Evolutionary conservation across 1,140 invertebrate species (phyloP).

Genomic region (Littorina saxatilis): DNA sequence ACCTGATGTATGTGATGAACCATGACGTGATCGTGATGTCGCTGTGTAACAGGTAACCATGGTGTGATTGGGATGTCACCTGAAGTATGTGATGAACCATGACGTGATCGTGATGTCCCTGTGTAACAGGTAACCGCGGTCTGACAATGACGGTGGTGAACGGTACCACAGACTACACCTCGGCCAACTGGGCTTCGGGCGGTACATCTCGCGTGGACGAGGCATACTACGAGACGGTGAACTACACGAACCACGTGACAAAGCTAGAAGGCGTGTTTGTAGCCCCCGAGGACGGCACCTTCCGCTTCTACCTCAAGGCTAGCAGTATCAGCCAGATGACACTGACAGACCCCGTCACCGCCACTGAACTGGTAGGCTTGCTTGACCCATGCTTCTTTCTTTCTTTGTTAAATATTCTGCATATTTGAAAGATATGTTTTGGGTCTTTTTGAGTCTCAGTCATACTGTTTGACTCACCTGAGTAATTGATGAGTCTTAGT

Average conservation of each 20-base stretch:
- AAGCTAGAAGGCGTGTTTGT: slow-evolving; percentile 43
- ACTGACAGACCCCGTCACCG: slow-evolving; percentile 28
- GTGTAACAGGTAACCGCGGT: slow-evolving; percentile 58
- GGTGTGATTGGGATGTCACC: too few species aligned
- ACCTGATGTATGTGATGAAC: too few species aligned
- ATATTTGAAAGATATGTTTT: too few species aligned
- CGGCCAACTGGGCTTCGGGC: slow-evolving; percentile 1
- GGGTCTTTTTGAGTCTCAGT: too few species aligned
- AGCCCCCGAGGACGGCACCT: slow-evolving; percentile 26
- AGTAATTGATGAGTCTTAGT: too few species aligned
- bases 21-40: too few species aligned
- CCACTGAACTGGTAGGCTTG: slow-evolving; percentile 40
- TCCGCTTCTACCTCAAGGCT: slow-evolving; percentile 38
- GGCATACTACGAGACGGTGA: slow-evolving; percentile 3
- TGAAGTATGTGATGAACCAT: too few species aligned
- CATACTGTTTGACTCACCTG: too few species aligned
- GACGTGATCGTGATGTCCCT: too few species aligned
- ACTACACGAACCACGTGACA: slow-evolving; percentile 35
- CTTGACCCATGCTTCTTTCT: too few species aligned
- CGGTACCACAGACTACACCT: slow-evolving; percentile 28
- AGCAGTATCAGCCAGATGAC: slow-evolving; percentile 40
- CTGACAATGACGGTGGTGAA: slow-evolving; percentile 50
- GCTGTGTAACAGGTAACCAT: too few species aligned
- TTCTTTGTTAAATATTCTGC: too few species aligned
- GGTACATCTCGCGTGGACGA: slow-evolving; percentile 32